Evolutionary conservation across 2,888 invertebrate species (phyloP), one percentile per base, ranked within the genome.

Genomic region (Tachina fera): DNA sequence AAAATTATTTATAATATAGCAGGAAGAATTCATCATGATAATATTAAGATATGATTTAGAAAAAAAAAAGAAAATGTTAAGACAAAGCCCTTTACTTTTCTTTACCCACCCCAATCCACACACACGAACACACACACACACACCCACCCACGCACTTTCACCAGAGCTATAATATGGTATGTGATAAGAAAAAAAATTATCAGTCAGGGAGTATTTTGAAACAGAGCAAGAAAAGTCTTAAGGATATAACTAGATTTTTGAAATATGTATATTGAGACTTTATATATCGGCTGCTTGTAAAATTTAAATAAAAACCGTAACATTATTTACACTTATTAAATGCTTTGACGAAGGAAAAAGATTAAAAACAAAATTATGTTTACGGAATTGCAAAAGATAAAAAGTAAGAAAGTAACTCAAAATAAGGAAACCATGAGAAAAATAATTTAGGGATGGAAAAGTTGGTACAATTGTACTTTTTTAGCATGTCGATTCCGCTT

Each of bases 311-410:
- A 67, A 74, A 49, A 22, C 49, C 14, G 9, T 45, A n/a, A 53
- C 53, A 47, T 39, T 53, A 14, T 53, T 43, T 31, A 14, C 61
- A 51, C 51, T 45, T 51, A 43, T 81, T 74, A 68, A 81, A 74
- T 56, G 56, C 63, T 70, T 60, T 78, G 41, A 51, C 43, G 19
- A 60, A 49, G 41, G 43, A 80, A 43, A 63, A 47, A n/a, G 41
- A 47, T 16, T 19, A 41, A 51, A 82, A 76, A 82, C 63, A 71
- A 58, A 80, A 72, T 78, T 83, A 60, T 80, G 67, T 80, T 67
- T 80, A 84, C 75, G 60, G 67, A 80, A 76, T 79, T 84, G 63
- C 31, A 84, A 79, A 70, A 74, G 45, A 84, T 78, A 83, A 79
- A 11, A 41, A 74, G 39, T 60, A 47, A 8, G 22, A n/a, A 22